A percentile compares a stretch with the other conserved stretches of the same genome.
Evolutionary conservation across 1,140 invertebrate genomes (phyloP).

Genomic region (Thaumetopoea pityocampa): DNA sequence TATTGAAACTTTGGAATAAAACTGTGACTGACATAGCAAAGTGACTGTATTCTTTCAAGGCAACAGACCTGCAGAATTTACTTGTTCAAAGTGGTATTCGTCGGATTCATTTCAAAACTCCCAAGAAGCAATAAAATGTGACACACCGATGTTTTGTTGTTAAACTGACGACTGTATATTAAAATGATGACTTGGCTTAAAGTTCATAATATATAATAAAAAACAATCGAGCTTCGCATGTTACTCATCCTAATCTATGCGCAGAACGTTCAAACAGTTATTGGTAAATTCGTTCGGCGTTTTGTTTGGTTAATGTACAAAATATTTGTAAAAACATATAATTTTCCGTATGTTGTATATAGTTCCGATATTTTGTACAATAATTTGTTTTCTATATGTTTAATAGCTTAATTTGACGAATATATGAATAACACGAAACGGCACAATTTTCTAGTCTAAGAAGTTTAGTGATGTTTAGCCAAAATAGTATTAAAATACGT

Average conservation of each 20-base stretch:
- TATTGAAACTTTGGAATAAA: too few species aligned
- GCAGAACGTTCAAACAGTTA: conserved; percentile 29
- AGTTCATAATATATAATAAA: too few species aligned
- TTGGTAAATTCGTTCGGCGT: conserved; percentile 37
- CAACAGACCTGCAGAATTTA: too few species aligned
- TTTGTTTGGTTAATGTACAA: conserved; percentile 60
- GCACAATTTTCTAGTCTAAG: conserved; percentile 67
- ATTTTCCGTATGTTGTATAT: conserved; percentile 53
- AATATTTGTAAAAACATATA: conserved; percentile 53
- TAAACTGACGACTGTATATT: too few species aligned
- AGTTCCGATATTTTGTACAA: conserved; percentile 26
- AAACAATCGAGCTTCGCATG: too few species aligned
- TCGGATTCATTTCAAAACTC: too few species aligned
- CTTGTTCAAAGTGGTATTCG: too few species aligned
- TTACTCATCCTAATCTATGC: conserved; percentile 30
- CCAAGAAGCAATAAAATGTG: too few species aligned
- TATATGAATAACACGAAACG: conserved; percentile 46
- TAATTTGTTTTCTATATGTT: conserved; percentile 23
- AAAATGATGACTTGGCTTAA: too few species aligned
- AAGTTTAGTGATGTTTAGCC: conserved; percentile 69
- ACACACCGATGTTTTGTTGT: too few species aligned
- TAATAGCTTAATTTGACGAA: conserved; percentile 25
- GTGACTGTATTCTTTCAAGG: too few species aligned
- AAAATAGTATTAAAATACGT: conserved; percentile 67
- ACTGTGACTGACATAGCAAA: too few species aligned